phyloP scores from a whole-genome alignment of 2,797 vertebrate genomes.

The Crax fasciolata region DNA sequence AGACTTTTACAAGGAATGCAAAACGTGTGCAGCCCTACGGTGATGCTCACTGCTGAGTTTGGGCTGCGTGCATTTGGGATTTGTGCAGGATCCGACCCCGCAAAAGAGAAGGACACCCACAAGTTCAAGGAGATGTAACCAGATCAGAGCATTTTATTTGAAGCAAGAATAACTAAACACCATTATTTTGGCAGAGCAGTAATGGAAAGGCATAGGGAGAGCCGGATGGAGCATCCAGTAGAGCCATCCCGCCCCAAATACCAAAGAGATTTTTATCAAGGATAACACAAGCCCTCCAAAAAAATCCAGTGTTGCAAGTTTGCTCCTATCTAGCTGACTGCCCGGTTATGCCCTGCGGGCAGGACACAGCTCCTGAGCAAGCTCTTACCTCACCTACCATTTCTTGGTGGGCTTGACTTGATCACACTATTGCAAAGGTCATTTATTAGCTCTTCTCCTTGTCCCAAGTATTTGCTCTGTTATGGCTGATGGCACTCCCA shows the following conservation, averaged over 20 bases:
- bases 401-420: conserved; percentile 19
- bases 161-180: background rate
- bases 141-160: background rate
- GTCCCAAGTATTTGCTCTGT: background rate
- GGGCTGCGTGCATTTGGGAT: background rate
- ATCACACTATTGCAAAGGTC: background rate
- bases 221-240: background rate
- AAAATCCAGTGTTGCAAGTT: conserved; percentile 63
- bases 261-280: conserved; percentile 47
- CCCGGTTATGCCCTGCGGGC: background rate
- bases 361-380: background rate
- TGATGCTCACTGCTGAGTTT: background rate
- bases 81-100: background rate
- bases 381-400: conserved; percentile 13
- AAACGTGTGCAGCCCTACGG: accelerated
- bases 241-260: conserved; percentile 46
- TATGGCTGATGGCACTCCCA: background rate
- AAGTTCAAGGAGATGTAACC: background rate
- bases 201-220: background rate
- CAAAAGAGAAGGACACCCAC: background rate
- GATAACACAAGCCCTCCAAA: conserved; percentile 25
- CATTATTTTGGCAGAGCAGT: background rate
- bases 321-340: conserved; percentile 1
- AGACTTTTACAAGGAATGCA: background rate
- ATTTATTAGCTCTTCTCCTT: background rate